phyloP scores from a whole-genome alignment of 35 echinoderm and acorn worm genomes.

The Ophiothrix spiculata region DNA sequence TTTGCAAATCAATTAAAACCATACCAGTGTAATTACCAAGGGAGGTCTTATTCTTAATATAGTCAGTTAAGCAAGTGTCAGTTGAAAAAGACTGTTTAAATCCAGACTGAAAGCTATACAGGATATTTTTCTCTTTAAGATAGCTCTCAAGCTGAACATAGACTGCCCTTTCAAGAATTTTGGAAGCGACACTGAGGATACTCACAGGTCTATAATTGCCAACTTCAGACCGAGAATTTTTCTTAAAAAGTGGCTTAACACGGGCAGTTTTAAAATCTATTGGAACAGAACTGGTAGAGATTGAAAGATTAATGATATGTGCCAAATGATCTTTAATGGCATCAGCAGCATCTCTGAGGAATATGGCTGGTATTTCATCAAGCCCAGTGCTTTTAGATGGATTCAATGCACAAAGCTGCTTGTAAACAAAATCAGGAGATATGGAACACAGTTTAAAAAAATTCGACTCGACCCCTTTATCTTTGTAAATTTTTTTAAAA shows the following conservation, averaged over 20 bases:
- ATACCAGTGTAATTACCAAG: conserved; percentile 37
- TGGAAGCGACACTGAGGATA: conserved; percentile 14
- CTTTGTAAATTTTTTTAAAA: not conserved
- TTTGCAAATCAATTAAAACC: conserved; percentile 23
- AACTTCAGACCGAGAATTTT: conserved; percentile 10
- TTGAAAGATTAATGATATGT: conserved; percentile 40
- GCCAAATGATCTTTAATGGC: not conserved
- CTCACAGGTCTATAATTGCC: conserved; percentile 22
- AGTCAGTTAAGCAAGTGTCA: conserved; percentile 31
- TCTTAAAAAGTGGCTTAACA: conserved; percentile 9
- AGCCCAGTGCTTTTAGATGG: conserved; percentile 10
- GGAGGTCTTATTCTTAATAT: conserved; percentile 10
- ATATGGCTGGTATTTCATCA: conserved; percentile 28
- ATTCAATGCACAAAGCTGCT: not conserved
- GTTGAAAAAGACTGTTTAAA: conserved; percentile 22
- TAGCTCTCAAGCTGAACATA: conserved; percentile 19
- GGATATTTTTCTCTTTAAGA: conserved; percentile 21
- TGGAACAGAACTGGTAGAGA: not conserved
- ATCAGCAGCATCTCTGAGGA: conserved; percentile 18
- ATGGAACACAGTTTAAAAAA: not conserved
- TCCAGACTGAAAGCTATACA: conserved; percentile 27
- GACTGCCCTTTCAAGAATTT: conserved; percentile 32
- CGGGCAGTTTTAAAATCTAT: not conserved
- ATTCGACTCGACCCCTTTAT: not conserved
- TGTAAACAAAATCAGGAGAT: not conserved